Conservation (phyloP, 2,888 invertebrate species). For the Ischnura elegans region DNA sequence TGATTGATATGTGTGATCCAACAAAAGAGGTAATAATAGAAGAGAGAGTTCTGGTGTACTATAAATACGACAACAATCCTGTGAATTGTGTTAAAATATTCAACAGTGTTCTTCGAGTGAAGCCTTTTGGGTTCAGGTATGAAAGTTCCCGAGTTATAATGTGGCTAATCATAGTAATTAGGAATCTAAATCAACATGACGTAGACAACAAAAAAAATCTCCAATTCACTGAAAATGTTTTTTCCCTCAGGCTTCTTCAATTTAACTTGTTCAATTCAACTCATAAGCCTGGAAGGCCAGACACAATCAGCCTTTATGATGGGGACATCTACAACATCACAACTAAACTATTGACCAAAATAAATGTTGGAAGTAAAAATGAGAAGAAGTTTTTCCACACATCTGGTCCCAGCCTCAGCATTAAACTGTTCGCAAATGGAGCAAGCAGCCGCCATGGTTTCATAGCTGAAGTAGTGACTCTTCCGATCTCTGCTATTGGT, state of each 20-base stretch:
- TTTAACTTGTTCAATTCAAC: conserved; percentile 95
- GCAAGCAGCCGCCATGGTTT: conserved; percentile 97
- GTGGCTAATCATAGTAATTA: conserved; percentile 12
- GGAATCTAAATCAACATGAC: too few relatives aligned
- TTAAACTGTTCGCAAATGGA: conserved; percentile 96
- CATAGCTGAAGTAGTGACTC: conserved; percentile 96
- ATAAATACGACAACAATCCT: conserved; percentile 97
- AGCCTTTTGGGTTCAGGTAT: conserved; percentile 90
- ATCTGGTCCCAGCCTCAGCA: conserved; percentile 88
- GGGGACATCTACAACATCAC: conserved; percentile 95
- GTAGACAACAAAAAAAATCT: conserved; percentile 1
- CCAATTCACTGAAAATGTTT: conserved; percentile 3
- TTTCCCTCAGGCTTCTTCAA: conserved; percentile 85
- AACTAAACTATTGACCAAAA: conserved; percentile 83
- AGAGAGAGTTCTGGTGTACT: conserved; percentile 94
- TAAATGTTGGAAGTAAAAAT: conserved; percentile 85
- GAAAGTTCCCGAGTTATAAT: conserved; percentile 73
- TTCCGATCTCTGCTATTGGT: conserved; percentile 94
- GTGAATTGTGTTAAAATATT: conserved; percentile 99
- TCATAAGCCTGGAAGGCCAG: conserved; percentile 88
- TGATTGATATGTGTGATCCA: conserved; percentile 98
- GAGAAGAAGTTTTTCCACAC: conserved; percentile 89
- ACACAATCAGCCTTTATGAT: conserved; percentile 92
- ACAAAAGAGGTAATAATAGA: conserved; percentile 94
- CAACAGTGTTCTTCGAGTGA: conserved; percentile 89